Base-by-base conservation (phyloP, 2,113 vertebrate genomes). In the Paralichthys olivaceus region DNA sequence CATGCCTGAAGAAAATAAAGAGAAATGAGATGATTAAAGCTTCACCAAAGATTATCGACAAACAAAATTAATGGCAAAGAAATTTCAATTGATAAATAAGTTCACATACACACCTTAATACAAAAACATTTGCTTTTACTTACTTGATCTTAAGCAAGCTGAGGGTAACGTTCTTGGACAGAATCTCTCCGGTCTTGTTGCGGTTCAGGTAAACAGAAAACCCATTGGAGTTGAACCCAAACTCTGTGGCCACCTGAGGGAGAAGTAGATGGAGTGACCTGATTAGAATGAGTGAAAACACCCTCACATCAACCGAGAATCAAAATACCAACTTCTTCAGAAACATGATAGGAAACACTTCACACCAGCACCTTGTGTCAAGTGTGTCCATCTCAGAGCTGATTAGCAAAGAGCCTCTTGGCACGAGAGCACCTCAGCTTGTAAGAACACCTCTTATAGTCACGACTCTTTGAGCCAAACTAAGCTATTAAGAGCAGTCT, bases 111-210 rank as follows among this genome's bases (percentile, higher is more conserved):
- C n/a, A n/a, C n/a, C n/a, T n/a, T n/a, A n/a, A n/a, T 20, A 49
- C 5, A 49, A 49, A 19, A 17, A 20, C 47, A 19, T 49, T n/a
- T 53, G 2, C 13, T 23, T 40, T 26, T 5, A 94, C 97, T 96
- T 86, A 99, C 98, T 99, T 98, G 93, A 99, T 99, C 90, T 98
- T 98, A 3, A 99, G 95, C 65, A 99, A 87, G 81, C 93, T 96
- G 69, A 99, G 95, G 53, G 96, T 93, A 88, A 99, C 99, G 93
- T 95, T 99, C 80, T 97, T 96, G 0, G 96, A 96, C 0, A 96
- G 84, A 74, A 99, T 95, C 94, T 99, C 98, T 34, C 94, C 98
- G 0, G 98, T 99, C 93, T 96, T 95, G 92, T 99, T 96, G 84
- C 98, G 96, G 87, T 99, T 99, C 93, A 95, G 92, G 91, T 98